Base-by-base conservation (phyloP, 2,888 invertebrate species). In the Steinernema carpocapsae region DNA sequence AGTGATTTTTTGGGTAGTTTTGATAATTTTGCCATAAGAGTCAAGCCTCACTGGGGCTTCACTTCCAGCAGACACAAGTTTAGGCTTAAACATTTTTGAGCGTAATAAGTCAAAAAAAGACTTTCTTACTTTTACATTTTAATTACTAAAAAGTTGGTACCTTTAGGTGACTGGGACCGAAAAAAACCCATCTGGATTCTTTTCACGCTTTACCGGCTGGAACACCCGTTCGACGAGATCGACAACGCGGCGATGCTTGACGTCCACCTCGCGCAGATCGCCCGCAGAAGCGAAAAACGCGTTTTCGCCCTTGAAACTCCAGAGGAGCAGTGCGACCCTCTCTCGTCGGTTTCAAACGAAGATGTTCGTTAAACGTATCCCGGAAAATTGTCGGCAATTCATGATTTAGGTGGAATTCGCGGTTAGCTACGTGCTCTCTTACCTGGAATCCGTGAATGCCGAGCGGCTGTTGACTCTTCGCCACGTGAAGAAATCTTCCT, bases 101-200 rank as follows among this genome's bases (percentile, higher is more conserved):
- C n/a, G n/a, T n/a, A n/a, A n/a, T n/a, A n/a, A n/a, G n/a, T n/a
- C n/a, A n/a, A n/a, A n/a, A n/a, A n/a, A n/a, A n/a, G n/a, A n/a
- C n/a, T n/a, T n/a, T n/a, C n/a, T n/a, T n/a, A n/a, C n/a, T n/a
- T n/a, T n/a, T n/a, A n/a, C n/a, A n/a, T n/a, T n/a, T n/a, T n/a
- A n/a, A n/a, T n/a, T n/a, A n/a, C n/a, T n/a, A n/a, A n/a, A n/a
- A n/a, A n/a, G n/a, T n/a, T n/a, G n/a, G n/a, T n/a, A n/a, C n/a
- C n/a, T 64, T 32, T n/a, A 64, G 64, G 17, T n/a, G 26, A 32
- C 32, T 64, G 64, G 64, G 64, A 64, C 26, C 29, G 64, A 32
- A 64, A 64, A 32, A 64, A 64, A n/a, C 64, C 64, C 17, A 64
- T 64, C 19, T 64, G 64, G 64, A 64, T 64, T 32, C 26, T 64